Conservation (phyloP, 1,140 invertebrate species). For the Megalonaias nervosa region DNA sequence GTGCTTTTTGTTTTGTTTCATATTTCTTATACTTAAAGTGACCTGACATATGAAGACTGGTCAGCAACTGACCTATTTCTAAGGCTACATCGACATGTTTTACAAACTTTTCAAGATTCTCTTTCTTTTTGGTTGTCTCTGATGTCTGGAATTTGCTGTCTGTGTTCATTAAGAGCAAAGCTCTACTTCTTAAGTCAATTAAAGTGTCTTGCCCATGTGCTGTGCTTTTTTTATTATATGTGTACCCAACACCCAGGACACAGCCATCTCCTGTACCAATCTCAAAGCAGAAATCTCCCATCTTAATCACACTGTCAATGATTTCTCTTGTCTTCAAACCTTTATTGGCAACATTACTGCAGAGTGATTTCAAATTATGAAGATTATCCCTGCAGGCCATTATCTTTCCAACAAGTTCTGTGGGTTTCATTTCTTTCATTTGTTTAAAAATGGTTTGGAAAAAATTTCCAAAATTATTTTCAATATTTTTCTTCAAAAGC, state of each 20-base stretch:
- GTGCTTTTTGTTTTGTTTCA: not conserved
- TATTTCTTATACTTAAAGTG: conserved; percentile 12
- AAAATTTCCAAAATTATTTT: not conserved
- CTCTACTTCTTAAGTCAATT: conserved; percentile 29
- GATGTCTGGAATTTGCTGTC: no score
- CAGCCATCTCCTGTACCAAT: conserved; percentile 5
- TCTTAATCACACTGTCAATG: conserved; percentile 15
- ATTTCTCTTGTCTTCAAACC: conserved; percentile 39
- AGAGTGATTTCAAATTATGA: conserved; percentile 36
- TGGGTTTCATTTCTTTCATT: not conserved
- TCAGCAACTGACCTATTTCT: conserved; percentile 2
- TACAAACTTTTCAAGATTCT: conserved; percentile 33
- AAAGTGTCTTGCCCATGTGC: not conserved
- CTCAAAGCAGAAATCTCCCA: conserved; percentile 3
- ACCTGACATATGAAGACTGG: conserved; percentile 22
- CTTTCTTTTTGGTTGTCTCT: no score
- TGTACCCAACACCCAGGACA: conserved; percentile 5
- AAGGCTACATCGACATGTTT: conserved; percentile 13
- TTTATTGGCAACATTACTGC: conserved; percentile 34
- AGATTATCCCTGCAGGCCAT: conserved; percentile 25
- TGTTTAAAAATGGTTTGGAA: conserved; percentile 11
- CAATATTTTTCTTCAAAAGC: not conserved
- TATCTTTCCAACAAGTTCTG: conserved; percentile 26
- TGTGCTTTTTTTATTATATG: not conserved
- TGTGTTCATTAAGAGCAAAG: no score